phyloP scores from a whole-genome alignment of 2,888 invertebrate species.

The Lordiphosa andalusiaca region DNA sequence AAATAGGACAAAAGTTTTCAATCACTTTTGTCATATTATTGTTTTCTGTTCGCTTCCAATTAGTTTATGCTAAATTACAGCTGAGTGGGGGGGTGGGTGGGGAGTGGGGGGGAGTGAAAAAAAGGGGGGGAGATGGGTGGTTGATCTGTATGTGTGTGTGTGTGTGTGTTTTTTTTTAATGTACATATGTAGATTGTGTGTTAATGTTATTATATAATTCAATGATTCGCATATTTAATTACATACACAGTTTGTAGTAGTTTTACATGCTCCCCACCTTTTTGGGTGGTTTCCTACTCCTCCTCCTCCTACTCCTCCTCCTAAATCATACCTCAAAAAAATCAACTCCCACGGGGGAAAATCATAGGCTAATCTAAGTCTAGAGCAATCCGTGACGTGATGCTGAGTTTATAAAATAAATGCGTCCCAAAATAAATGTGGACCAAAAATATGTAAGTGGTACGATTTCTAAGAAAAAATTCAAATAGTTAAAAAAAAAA shows the following conservation, averaged over 20 bases:
- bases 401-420: too few species aligned
- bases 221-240: conserved; percentile 2
- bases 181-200: conserved; percentile 6
- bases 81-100: background rate
- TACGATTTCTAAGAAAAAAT: too few species aligned
- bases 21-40: background rate
- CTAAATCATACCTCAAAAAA: background rate
- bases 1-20: background rate
- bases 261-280: background rate
- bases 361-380: too few species aligned
- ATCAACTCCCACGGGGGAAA: too few species aligned
- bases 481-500: too few species aligned
- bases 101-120: background rate
- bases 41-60: conserved; percentile 1
- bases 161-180: background rate
- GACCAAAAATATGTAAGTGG: too few species aligned
- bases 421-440: too few species aligned
- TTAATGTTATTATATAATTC: conserved; percentile 12
- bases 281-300: too few species aligned
- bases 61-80: conserved; percentile 13
- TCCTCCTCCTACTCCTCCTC: too few species aligned
- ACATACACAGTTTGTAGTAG: conserved; percentile 5
- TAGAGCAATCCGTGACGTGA: too few species aligned
- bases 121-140: background rate
- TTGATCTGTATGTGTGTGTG: background rate